Percentiles rank a stretch among this genome's conserved stretches.
phyloP scores from a whole-genome alignment of 2,888 invertebrate species.

The Aquatica leii region DNA sequence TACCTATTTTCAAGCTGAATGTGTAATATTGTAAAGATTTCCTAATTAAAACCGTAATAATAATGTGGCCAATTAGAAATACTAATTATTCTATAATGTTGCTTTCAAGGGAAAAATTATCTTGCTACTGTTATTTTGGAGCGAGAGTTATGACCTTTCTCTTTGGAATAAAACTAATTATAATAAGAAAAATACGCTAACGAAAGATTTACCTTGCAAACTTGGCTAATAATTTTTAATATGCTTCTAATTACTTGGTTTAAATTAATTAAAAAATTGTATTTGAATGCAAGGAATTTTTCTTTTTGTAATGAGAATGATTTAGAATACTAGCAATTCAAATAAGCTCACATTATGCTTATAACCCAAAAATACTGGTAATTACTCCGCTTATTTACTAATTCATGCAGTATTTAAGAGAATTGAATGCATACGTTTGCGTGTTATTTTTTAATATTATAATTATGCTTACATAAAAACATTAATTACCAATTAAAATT shows the following conservation, averaged over 20 bases:
- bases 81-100: conserved; percentile 9
- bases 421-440: conserved; percentile 10
- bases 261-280: conserved; percentile 38
- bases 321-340: conserved; percentile 31
- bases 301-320: conserved; percentile 32
- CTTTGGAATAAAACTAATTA: conserved; percentile 20
- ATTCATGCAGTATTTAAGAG: conserved; percentile 22
- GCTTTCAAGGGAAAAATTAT: not conserved
- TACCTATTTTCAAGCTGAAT: not conserved
- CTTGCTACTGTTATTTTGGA: conserved; percentile 12
- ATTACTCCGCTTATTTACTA: conserved; percentile 27
- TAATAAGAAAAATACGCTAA: conserved; percentile 28
- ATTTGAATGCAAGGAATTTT: conserved; percentile 32
- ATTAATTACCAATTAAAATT: conserved; percentile 13
- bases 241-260: conserved; percentile 35
- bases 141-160: conserved; percentile 24
- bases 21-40: not conserved
- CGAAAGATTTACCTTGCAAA: conserved; percentile 33
- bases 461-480: conserved; percentile 15
- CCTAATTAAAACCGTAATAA: conserved; percentile 7
- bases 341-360: conserved; percentile 21
- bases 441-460: conserved; percentile 18
- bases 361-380: conserved; percentile 21
- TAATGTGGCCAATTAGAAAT: conserved; percentile 4
- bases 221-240: conserved; percentile 40